These are phyloP conservation scores for Python bivittatus DNA, from an alignment of 2,113 vertebrate genomes.

Conservation along the genomic window DNA sequence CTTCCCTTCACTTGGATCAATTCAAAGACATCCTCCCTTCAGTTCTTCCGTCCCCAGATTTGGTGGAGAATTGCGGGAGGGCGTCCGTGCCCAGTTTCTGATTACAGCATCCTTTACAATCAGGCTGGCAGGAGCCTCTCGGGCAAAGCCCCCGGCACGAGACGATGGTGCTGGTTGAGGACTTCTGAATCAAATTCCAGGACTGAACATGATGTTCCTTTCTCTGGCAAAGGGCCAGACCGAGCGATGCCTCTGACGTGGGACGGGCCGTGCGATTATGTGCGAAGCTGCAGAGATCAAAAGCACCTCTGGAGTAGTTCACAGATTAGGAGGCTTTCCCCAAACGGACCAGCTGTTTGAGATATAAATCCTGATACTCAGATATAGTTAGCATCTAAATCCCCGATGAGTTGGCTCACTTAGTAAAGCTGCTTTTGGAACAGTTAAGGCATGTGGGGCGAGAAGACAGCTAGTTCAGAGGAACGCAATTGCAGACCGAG, in stretches of 20 bases:
- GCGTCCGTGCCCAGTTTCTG: neutral
- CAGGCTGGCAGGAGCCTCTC: neutral
- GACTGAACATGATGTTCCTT: neutral
- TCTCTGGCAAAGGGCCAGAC: neutral
- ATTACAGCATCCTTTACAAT: neutral
- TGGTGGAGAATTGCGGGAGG: neutral
- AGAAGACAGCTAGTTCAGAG: neutral
- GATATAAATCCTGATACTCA: conserved; percentile 71
- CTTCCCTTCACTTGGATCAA: neutral
- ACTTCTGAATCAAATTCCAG: neutral
- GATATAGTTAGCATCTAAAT: conserved; percentile 68
- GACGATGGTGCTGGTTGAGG: too few relatives aligned
- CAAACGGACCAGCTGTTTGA: conserved; percentile 65
- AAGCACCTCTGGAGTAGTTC: conserved; percentile 64
- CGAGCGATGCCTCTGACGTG: conserved; percentile 45
- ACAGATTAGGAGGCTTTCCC: conserved; percentile 63
- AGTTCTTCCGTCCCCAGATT: neutral
- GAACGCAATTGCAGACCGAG: neutral
- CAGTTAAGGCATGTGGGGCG: conserved; percentile 20
- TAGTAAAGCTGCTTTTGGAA: conserved; percentile 64
- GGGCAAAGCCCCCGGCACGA: neutral
- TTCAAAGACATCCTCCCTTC: neutral
- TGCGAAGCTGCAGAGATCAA: conserved; percentile 66
- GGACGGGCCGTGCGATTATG: conserved; percentile 33
- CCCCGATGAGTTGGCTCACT: conserved; percentile 64